These are phyloP conservation scores for Paramormyrops kingsleyae DNA, from an alignment of 2,113 vertebrate species.

Conservation along the genomic window DNA sequence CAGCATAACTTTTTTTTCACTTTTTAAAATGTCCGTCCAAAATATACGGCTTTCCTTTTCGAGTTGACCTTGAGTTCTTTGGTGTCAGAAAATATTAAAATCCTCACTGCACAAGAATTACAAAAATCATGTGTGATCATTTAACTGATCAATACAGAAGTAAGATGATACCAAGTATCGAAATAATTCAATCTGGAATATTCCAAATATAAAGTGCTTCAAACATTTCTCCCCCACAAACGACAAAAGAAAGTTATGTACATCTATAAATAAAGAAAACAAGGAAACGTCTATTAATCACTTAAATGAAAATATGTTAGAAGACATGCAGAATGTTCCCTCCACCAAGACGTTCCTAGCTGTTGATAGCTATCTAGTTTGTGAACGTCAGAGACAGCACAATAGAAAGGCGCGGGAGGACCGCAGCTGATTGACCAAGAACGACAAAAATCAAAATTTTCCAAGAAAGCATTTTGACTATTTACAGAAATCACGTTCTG, in stretches of 20 bases:
- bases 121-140: constrained; percentile 76
- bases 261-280: constrained; percentile 46
- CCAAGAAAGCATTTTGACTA: constrained; percentile 46
- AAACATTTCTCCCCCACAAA: constrained; percentile 60
- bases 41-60: constrained; percentile 55
- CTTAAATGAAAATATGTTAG: constrained; percentile 25
- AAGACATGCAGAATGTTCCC: constrained; percentile 30
- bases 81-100: constrained; percentile 68
- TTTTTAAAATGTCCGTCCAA: constrained; percentile 56
- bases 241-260: constrained; percentile 40
- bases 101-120: constrained; percentile 56
- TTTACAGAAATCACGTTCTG: constrained; percentile 47
- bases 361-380: background rate
- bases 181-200: constrained; percentile 75
- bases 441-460: constrained; percentile 31
- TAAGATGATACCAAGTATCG: constrained; percentile 86
- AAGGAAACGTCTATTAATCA: constrained; percentile 53
- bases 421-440: background rate
- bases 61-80: constrained; percentile 62
- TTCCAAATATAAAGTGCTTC: constrained; percentile 98
- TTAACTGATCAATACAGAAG: constrained; percentile 87
- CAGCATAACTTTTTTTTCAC: constrained; percentile 33
- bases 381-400: constrained; percentile 12
- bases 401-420: constrained; percentile 16
- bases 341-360: constrained; percentile 15